Evolutionary conservation across 2,797 vertebrate genomes (phyloP), one percentile per base, ranked within the genome.

Genomic region (Limnodromus scolopaceus): DNA sequence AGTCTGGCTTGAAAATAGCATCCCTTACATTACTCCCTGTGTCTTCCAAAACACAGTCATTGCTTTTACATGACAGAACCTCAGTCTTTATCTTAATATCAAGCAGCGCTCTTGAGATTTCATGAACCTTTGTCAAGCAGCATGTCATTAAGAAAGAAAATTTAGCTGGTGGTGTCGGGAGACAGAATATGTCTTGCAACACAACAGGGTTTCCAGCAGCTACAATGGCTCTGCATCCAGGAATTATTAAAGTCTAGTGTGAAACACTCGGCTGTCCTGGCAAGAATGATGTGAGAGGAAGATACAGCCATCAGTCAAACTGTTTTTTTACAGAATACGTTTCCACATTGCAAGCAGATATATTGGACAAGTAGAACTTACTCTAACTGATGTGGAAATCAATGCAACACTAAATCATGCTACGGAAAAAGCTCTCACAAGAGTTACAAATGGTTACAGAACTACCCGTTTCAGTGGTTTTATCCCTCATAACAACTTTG

Each of bases 151-250:
- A 54, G 43, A 76, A 83, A 45, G 32, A 89, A 82, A 69, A 77
- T n/a, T 43, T 2, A 55, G 12, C 0, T 51, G 22, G 30, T 2
- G 0, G 72, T 69, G 30, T 43, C 24, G 17, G n/a, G 6, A 74
- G 32, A 41, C 2, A 1, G 49, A 89, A 11, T 49, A 36, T 15
- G 6, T 43, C 57, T 68, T 61, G 34, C 51, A 66, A 43, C 11
- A 71, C 3, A 65, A 10, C 17, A 30, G 23, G 16, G 27, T 49
- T 55, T 87, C 16, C 15, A 10, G 38, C 63, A 80, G 30, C 41
- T 16, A 20, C 1, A 5, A 30, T 25, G 41, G 15, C 15, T 76
- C 28, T 72, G 18, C 46, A 54, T 36, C 15, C 9, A 82, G 36
- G 11, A 55, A 10, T 48, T 49, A 9, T 0, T 70, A 49, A 89